Base-by-base conservation (phyloP, 2,113 vertebrate species). In the Cheirogaleus medius region DNA sequence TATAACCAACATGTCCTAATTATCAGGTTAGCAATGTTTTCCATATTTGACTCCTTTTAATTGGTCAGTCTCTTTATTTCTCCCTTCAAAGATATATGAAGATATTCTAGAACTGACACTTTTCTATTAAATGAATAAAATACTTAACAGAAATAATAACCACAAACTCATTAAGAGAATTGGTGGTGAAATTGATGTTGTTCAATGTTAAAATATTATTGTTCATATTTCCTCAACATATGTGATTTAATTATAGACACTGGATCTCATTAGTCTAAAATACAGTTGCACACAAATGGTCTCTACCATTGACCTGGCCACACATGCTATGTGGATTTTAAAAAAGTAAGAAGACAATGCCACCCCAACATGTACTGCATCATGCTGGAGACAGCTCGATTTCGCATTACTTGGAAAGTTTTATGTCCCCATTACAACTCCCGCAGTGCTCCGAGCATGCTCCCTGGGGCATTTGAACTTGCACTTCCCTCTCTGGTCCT, bases 171-270 rank as follows among this genome's bases (percentile, higher is more conserved):
- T 69, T 78, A 86, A 73, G n/a, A 93, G 91, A 88, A 73, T 49
- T 39, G 42, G 32, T 39, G 1, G 39, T 52, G 4, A 93, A 93
- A 84, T 34, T 87, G 74, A 6, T 18, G 32, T 76, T 74, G 49
- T 90, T 90, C 69, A 84, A n/a, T 78, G 84, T 78, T 69, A 49
- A 92, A 87, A 76, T 44, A 90, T 69, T 64, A 83, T 85, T 91
- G 47, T 64, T 71, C 18, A 20, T 52, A 60, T 92, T 93, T 84
- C 69, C 88, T 64, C 18, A 76, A 49, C 17, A 83, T 4, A 90
- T 27, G 20, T 56, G 17, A 86, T 64, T 91, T 92, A 18, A 49
- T n/a, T 76, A 1, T 73, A 73, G 25, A 84, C 27, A n/a, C 32
- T 90, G 15, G 17, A 39, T 92, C 37, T 95, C n/a, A 54, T 3